Base-by-base conservation (phyloP, 2,113 vertebrate genomes). In the Microcebus ravelobensis region DNA sequence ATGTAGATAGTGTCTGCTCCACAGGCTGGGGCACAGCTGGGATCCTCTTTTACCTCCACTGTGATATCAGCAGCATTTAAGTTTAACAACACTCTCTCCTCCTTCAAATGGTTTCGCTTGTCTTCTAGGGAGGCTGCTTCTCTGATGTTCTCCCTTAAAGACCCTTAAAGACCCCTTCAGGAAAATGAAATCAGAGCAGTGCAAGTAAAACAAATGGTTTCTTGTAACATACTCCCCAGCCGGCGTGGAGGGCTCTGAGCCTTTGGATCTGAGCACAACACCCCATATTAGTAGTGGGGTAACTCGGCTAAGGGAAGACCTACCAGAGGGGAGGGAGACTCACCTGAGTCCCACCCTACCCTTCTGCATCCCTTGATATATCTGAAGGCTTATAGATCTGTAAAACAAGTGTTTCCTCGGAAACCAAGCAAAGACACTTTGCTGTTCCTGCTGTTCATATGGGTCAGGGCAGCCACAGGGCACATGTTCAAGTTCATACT, bases 331-430 rank as follows among this genome's bases (percentile, higher is more conserved):
- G 45, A n/a, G 12, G 12, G 61, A 71, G 79, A 52, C 48, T 50
- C 29, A 48, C 13, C 36, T 45, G 13, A 4, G 23, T 23, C 36
- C 23, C 13, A 4, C 45, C 23, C 61, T 18, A 63, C 8, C 9
- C 25, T 42, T 63, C 71, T 93, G 45, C 5, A 27, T 23, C 45
- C 77, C n/a, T 36, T 42, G 11, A 70, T 31, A 45, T 13, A 85
- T 25, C 45, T 31, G 29, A 63, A 93, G 27, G 25, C 61, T 36
- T 87, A 81, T 89, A 93, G 94, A 87, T 87, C 74, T 61, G 8
- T 2, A 68, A 57, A 90, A 71, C 48, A 85, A 74, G 17, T 3
- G 3, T 63, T 87, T 94, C 90, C 83, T 76, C 52, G 17, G 15
- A 57, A 25, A 55, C 15, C 52, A n/a, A 96, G 79, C 87, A 93